These are phyloP conservation scores for Thereva unica DNA, from an alignment of 2,888 invertebrate species.

Conservation along the genomic window DNA sequence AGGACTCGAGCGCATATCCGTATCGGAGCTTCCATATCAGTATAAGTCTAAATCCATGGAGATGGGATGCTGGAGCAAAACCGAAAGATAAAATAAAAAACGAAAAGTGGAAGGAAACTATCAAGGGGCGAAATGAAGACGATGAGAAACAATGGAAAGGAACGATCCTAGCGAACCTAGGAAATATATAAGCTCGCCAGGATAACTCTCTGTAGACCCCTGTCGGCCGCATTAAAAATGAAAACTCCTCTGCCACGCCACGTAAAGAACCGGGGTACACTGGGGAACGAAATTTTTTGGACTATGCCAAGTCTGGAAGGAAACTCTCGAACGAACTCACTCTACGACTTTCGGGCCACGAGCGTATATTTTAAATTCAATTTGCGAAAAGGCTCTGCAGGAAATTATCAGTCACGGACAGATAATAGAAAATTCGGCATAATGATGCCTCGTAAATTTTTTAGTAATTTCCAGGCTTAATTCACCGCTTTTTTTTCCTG, in stretches of 20 bases:
- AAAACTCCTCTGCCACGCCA: constrained; percentile 1
- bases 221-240: constrained; percentile 32
- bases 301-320: no score
- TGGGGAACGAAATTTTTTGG: not conserved
- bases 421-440: no score
- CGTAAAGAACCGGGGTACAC: not conserved
- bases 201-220: not conserved
- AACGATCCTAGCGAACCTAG: not conserved
- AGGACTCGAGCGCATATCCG: constrained; percentile 11
- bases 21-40: constrained; percentile 1
- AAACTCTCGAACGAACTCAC: no score
- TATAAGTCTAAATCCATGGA: constrained; percentile 2
- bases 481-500: no score
- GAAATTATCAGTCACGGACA: no score
- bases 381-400: no score
- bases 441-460: no score
- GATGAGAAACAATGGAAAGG: no score
- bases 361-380: no score
- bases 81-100: constrained; percentile 8
- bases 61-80: not conserved
- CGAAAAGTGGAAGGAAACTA: constrained; percentile 7
- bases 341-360: no score
- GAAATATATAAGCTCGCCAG: constrained; percentile 7
- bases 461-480: no score
- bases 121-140: not conserved